These are phyloP conservation scores for Drosophila virilis DNA, from an alignment of 1,140 invertebrate genomes.

Conservation along the genomic window DNA sequence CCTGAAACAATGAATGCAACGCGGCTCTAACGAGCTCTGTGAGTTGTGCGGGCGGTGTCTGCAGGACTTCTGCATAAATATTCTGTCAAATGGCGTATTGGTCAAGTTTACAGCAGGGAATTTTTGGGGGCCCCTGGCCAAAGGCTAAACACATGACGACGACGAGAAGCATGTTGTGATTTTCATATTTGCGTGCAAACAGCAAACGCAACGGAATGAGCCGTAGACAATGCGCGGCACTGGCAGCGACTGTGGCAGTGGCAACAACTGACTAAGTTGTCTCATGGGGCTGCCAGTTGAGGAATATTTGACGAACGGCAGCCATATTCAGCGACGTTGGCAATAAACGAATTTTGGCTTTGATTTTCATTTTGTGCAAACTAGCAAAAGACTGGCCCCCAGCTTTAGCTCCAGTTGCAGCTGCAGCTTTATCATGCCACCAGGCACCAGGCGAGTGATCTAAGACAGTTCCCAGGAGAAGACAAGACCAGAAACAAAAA, in stretches of 20 bases:
- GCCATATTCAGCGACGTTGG: conserved; percentile 43
- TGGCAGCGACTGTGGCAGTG: conserved; percentile 28
- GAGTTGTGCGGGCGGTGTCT: conserved; percentile 2
- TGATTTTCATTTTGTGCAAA: conserved; percentile 63
- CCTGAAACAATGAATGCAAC: conserved; percentile 61
- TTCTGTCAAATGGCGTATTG: conserved; percentile 55
- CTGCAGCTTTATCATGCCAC: neutral
- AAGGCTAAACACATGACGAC: conserved; percentile 60
- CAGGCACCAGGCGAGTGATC: conserved; percentile 40
- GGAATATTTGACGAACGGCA: conserved; percentile 55
- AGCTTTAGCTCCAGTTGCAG: neutral
- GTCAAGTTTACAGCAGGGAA: conserved; percentile 43
- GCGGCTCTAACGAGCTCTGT: conserved; percentile 17
- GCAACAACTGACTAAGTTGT: conserved; percentile 58
- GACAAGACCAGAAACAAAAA: conserved; percentile 56
- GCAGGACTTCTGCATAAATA: conserved; percentile 66
- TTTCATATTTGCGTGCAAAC: conserved; percentile 77
- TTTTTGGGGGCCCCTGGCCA: conserved; percentile 35
- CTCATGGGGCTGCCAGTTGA: conserved; percentile 62
- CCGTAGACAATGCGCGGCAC: conserved; percentile 31
- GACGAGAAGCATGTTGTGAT: conserved; percentile 56
- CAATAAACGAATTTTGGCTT: conserved; percentile 77
- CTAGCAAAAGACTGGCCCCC: conserved; percentile 50
- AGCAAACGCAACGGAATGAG: conserved; percentile 16
- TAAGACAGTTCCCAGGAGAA: conserved; percentile 73